These are phyloP conservation scores for Tretioscincus oriximinensis DNA, from an alignment of 2,113 vertebrate genomes.

Conservation along the genomic window DNA sequence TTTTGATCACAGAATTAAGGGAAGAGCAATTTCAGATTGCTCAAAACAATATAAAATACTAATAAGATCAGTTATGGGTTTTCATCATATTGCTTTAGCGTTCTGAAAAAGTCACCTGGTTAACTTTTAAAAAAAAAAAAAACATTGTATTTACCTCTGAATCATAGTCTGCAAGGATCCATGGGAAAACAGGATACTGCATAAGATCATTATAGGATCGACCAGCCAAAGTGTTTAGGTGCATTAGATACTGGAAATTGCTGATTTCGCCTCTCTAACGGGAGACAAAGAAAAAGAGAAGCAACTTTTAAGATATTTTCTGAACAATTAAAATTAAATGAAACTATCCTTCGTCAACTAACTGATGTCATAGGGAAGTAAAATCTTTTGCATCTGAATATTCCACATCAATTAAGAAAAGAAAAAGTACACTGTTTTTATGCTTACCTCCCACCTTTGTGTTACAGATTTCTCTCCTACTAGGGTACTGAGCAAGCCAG, in stretches of 20 bases:
- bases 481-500: conserved; percentile 94
- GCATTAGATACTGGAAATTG: conserved; percentile 99
- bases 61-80: not conserved
- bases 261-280: conserved; percentile 96
- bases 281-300: conserved; percentile 52
- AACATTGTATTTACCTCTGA: conserved; percentile 81
- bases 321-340: not conserved
- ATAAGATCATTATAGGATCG: conserved; percentile 98
- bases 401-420: not conserved
- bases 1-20: not conserved
- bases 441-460: conserved; percentile 95
- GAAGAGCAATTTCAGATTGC: not conserved
- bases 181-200: conserved; percentile 99
- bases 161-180: conserved; percentile 97
- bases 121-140: not conserved
- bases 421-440: not conserved
- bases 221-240: conserved; percentile 95
- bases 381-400: conserved; percentile 13
- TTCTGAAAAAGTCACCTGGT: not conserved
- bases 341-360: not conserved
- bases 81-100: not conserved
- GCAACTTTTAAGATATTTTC: conserved; percentile 29
- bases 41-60: not conserved
- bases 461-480: conserved; percentile 98
- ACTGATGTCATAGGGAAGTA: fast-evolving